Base-by-base conservation (phyloP, 1,140 invertebrate genomes). In the Pomphorhynchus laevis region DNA sequence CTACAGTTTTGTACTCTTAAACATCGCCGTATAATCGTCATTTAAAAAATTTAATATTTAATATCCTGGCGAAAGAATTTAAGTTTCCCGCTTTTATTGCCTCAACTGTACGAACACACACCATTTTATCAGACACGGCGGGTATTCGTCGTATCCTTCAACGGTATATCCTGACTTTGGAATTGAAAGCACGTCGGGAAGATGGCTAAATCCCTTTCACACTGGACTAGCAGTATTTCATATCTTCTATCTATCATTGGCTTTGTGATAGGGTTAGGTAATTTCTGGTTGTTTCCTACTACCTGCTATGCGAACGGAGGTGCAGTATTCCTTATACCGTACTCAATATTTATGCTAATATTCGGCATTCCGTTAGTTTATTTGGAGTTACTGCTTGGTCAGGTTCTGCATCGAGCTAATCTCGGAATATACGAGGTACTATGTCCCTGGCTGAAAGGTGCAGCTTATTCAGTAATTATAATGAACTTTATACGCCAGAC, bases 381-480 rank as follows among this genome's bases (percentile, higher is more conserved):
- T 12, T 23, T 40, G 27, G 45, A 41, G n/a, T 12, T 39, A 21
- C 34, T 34, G 3, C 24, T 31, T 17, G 44, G 39, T 18, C 39
- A 41, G 17, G 38, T 35, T 24, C 23, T 27, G 38, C 34, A 29
- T 38, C 14, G n/a, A 17, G 44, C 40, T 20, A 29, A 37, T 22
- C 37, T 43, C 31, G 32, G 18, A 20, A 33, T 40, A 27, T 45
- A 37, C 32, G 24, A 14, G 16, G 38, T 34, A 16, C 20, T 44
- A 14, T 25, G 11, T 25, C 34, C 33, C 9, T 40, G 32, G 31
- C 35, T 49, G 44, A n/a, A 45, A 53, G 53, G 53, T 33, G 52
- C 53, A 21, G 53, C 51, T 2, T 51, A 47, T 40, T 48, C 51
- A 3, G 46, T 47, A 5, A 45, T 50, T 4, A 47, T 53, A 8